These are phyloP conservation scores for Drosophila robusta DNA, from an alignment of 2,888 invertebrate genomes.

Conservation along the genomic window DNA sequence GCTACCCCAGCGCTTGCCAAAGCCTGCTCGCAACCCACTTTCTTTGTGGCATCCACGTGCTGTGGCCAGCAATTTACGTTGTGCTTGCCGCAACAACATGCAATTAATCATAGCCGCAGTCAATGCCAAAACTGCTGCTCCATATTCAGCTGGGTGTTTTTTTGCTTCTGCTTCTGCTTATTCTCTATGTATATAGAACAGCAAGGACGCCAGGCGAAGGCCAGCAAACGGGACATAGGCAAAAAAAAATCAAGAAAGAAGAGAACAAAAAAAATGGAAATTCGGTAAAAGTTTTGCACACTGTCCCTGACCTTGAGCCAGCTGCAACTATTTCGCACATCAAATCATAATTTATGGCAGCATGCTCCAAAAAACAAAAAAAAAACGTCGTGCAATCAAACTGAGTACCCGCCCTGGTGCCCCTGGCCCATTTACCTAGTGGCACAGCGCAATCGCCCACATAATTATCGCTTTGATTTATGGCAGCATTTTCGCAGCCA, in stretches of 20 bases:
- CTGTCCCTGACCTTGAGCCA: conserved; percentile 35
- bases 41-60: conserved; percentile 60
- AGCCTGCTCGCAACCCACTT: conserved; percentile 5
- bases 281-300: conserved; percentile 17
- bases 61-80: conserved; percentile 64
- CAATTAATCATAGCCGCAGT: conserved; percentile 67
- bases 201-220: conserved; percentile 53
- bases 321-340: conserved; percentile 67
- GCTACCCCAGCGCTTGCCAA: not conserved
- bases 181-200: conserved; percentile 4
- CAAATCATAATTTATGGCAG: conserved; percentile 75
- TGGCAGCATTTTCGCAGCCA: conserved; percentile 77
- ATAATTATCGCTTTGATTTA: conserved; percentile 82
- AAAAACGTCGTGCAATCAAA: conserved; percentile 4
- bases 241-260: not conserved
- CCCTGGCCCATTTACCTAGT: conserved; percentile 18
- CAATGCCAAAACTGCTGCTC: conserved; percentile 47
- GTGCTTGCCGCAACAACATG: conserved; percentile 64
- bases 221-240: conserved; percentile 13
- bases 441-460: conserved; percentile 73
- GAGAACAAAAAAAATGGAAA: conserved; percentile 6
- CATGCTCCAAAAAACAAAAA: conserved; percentile 9
- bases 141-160: conserved; percentile 31
- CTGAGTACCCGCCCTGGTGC: not conserved
- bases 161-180: too few species aligned